These are phyloP conservation scores for Hiodon alosoides DNA, from an alignment of 2,113 vertebrate species.

Conservation along the genomic window DNA sequence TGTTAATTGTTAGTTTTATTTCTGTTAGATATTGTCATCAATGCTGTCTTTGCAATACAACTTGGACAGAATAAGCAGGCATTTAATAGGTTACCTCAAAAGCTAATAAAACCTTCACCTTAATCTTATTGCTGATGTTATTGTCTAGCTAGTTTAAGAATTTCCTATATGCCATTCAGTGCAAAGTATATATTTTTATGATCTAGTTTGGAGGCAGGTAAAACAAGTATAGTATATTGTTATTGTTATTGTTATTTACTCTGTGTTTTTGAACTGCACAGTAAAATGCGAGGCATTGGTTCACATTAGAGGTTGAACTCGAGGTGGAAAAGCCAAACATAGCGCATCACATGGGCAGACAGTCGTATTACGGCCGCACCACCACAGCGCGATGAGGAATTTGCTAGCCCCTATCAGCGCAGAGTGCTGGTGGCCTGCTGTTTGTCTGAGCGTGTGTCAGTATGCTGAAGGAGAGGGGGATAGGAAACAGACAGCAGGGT, in stretches of 20 bases:
- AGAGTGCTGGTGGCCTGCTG: conserved; percentile 69
- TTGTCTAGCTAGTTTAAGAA: too few species aligned
- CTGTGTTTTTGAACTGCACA: conserved; percentile 67
- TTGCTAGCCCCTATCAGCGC: conserved; percentile 68
- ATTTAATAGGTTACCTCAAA: too few species aligned
- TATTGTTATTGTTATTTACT: conserved; percentile 49
- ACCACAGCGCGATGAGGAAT: conserved; percentile 64
- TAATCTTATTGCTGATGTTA: too few species aligned
- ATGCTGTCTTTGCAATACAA: too few species aligned
- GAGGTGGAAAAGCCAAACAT: conserved; percentile 68
- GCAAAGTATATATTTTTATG: not conserved
- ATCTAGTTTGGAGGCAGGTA: not conserved
- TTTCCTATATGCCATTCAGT: too few species aligned
- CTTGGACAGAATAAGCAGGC: too few species aligned
- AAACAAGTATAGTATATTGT: too few species aligned
- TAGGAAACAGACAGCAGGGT: conserved; percentile 70
- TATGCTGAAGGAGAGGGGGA: conserved; percentile 67
- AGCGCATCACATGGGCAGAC: conserved; percentile 66
- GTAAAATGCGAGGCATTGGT: conserved; percentile 63
- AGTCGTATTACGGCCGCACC: conserved; percentile 57
- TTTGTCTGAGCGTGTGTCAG: conserved; percentile 74
- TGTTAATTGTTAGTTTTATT: not conserved
- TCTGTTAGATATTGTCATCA: not conserved
- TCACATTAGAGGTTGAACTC: conserved; percentile 65
- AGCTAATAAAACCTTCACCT: too few species aligned